Base-by-base conservation (phyloP, 92 coral and sea anemone genomes). In the Parazoanthus atlanticus region DNA sequence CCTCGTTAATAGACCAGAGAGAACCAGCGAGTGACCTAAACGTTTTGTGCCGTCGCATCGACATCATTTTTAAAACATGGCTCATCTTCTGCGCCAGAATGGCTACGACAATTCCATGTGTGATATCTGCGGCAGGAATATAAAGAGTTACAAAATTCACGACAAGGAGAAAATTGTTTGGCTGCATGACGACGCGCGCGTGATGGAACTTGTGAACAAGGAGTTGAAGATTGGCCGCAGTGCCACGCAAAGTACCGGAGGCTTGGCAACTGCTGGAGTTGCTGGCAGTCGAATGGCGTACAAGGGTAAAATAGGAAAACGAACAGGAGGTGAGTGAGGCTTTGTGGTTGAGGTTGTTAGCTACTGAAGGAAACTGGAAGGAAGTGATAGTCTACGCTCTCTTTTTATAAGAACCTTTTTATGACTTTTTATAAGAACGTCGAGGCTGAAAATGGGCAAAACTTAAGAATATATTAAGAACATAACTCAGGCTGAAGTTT, bases 211-310 rank as follows among this genome's bases (percentile, higher is more conserved):
- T 41, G 61, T 73, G 41, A 83, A 83, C 78, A 83, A 41, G 28
- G 86, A 11, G 31, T 41, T 83, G 76, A 83, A 83, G 32, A 83
- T 83, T 29, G 76, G 56, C 2, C 86, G 86, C 21, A 76, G 86
- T 8, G 78, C 86, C 3, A 83, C 86, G 0, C 77, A 71, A 31
- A 40, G 77, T 47, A 40, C 78, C 0, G 86, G 86, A 1, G 86
- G 77, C 9, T 13, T 83, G 43, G 16, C 77, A 2, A 69, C 76
- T 0, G 76, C 67, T 29, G 86, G 86, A 28, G 86, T 83, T 28
- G 78, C 36, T 26, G 86, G 86, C 15, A 76, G 86, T 8, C 34
- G 86, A 29, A 67, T 83, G 86, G 86, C 78, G 78, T 83, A 83
- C 86, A 82, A 82, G 36, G 76, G 76, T 0, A 83, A 83, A 46